Conservation (phyloP, 2,797 vertebrate genomes). For the Eidolon dupreanum region DNA sequence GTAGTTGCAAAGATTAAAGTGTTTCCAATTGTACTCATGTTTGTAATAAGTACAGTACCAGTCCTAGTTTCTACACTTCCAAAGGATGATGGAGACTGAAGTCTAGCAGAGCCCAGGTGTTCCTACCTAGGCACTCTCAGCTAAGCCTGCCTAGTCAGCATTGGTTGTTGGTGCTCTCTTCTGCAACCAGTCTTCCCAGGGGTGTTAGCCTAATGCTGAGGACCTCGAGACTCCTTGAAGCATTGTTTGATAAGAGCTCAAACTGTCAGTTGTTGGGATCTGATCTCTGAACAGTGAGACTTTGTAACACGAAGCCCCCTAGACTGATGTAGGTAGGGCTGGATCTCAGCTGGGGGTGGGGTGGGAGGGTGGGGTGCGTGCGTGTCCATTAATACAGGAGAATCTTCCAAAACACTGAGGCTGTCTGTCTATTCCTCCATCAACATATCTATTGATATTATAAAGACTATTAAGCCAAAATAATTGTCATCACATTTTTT, state of each 20-base stretch:
- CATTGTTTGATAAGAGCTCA: not conserved
- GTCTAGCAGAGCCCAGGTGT: rapidly evolving
- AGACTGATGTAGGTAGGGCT: not conserved
- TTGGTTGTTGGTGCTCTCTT: not conserved
- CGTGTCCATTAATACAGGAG: not conserved
- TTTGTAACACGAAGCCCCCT: not conserved
- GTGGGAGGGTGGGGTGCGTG: no score
- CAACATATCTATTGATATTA: not conserved
- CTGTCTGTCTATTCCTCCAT: not conserved
- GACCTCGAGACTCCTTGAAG: not conserved
- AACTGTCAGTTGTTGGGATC: not conserved
- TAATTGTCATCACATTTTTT: not conserved
- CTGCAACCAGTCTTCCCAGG: not conserved
- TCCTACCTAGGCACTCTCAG: not conserved
- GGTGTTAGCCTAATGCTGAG: not conserved
- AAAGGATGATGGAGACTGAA: not conserved
- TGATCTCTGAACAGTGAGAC: not conserved
- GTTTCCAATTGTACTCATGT: not conserved
- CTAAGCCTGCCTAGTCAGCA: not conserved
- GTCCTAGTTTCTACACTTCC: not conserved
- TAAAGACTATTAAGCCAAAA: not conserved
- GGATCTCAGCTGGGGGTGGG: not conserved
- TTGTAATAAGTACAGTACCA: not conserved
- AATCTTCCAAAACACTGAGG: not conserved
- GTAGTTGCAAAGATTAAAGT: not conserved